A percentile compares a stretch with the other conserved stretches of the same genome.
phyloP scores from a whole-genome alignment of 2,888 invertebrate genomes.

The Elegia similella region DNA sequence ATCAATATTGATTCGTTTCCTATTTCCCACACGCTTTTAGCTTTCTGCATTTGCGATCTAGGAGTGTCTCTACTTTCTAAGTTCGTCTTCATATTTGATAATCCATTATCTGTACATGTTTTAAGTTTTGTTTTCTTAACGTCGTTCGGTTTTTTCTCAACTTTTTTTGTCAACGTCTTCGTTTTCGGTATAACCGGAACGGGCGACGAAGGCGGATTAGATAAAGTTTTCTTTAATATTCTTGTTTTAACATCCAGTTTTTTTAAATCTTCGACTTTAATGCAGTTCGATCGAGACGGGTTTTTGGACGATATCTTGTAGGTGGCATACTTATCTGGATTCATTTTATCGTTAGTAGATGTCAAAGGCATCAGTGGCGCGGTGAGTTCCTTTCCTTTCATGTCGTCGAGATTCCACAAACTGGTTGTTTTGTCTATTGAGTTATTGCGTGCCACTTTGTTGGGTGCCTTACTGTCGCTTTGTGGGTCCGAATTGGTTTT shows the following conservation, averaged over 20 bases:
- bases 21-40: conserved; percentile 80
- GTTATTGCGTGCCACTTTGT: conserved; percentile 68
- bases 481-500: conserved; percentile 78
- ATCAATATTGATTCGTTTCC: conserved; percentile 66
- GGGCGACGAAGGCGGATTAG: conserved; percentile 76
- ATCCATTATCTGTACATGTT: conserved; percentile 59
- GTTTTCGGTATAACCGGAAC: conserved; percentile 74
- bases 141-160: conserved; percentile 65
- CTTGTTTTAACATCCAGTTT: conserved; percentile 79
- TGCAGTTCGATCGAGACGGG: conserved; percentile 57
- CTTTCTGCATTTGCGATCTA: conserved; percentile 74
- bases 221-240: conserved; percentile 78
- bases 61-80: conserved; percentile 58
- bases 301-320: conserved; percentile 75
- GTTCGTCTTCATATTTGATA: conserved; percentile 63
- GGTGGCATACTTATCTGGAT: conserved; percentile 74
- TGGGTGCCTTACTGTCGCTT: conserved; percentile 52
- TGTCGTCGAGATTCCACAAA: conserved; percentile 81
- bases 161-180: conserved; percentile 65
- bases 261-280: conserved; percentile 71
- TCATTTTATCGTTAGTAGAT: conserved; percentile 63
- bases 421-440: conserved; percentile 81
- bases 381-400: conserved; percentile 75
- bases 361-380: conserved; percentile 66
- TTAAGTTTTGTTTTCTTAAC: conserved; percentile 70